Evolutionary conservation across 2,113 vertebrate genomes (phyloP).

Genomic region (Notechis scutatus): DNA sequence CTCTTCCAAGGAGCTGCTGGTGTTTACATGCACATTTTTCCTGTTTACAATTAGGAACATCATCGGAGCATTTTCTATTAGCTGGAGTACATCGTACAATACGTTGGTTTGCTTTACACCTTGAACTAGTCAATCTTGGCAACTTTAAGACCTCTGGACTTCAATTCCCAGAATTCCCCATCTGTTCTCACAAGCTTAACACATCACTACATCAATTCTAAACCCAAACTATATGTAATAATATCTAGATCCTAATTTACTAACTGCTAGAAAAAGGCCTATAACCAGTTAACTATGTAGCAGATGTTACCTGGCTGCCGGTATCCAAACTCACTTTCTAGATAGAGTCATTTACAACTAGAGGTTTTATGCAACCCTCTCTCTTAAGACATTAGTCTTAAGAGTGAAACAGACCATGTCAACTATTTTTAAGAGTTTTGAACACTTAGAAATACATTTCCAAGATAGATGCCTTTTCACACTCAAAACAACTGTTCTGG

Average conservation of each 20-base stretch:
- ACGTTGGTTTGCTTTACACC: background rate
- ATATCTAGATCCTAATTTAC: background rate
- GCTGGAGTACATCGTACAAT: background rate
- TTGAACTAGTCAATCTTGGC: no score
- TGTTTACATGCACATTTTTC: constrained; percentile 20
- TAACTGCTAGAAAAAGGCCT: background rate
- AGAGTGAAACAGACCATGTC: background rate
- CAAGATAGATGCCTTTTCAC: background rate
- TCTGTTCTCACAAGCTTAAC: background rate
- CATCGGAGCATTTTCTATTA: constrained; percentile 30
- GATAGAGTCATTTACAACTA: background rate
- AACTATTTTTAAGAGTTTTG: background rate
- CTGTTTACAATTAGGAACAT: constrained; percentile 33
- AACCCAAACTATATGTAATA: background rate
- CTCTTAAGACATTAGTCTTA: background rate
- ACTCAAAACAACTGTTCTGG: background rate
- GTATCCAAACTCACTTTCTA: background rate
- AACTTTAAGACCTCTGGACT: no score
- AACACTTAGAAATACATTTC: background rate
- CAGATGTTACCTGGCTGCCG: background rate
- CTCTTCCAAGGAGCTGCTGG: constrained; percentile 17
- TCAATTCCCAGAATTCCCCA: no score
- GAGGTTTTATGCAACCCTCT: background rate
- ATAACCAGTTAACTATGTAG: background rate
- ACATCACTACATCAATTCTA: background rate